phyloP scores from a whole-genome alignment of 2,888 invertebrate species.

The Xylocampa areola region DNA sequence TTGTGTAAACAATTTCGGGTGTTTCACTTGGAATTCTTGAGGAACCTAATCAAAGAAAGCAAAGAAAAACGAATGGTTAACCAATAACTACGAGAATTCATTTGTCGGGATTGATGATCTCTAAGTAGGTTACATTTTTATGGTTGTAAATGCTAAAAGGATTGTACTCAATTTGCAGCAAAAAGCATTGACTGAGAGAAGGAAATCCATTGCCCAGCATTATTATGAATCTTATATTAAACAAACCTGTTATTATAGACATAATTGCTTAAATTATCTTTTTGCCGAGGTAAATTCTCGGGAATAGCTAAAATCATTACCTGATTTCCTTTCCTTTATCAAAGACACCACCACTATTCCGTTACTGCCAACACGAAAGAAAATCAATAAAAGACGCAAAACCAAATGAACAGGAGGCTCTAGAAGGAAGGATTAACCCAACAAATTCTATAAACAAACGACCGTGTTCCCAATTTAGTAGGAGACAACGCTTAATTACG shows the following conservation, averaged over 20 bases:
- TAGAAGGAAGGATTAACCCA: constrained; percentile 48
- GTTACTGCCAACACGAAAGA: constrained; percentile 7
- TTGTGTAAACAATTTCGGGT: not conserved
- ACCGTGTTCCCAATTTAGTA: constrained; percentile 62
- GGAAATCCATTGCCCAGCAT: too few species aligned
- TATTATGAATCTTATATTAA: too few species aligned
- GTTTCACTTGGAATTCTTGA: not conserved
- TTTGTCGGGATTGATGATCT: too few species aligned
- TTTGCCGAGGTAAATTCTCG: too few species aligned
- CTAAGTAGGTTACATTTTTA: too few species aligned
- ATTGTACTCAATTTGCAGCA: too few species aligned
- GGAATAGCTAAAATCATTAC: not conserved
- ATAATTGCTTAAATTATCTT: too few species aligned
- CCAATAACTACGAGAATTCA: not conserved
- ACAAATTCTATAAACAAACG: constrained; percentile 58
- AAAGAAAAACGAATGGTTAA: not conserved
- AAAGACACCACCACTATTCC: constrained; percentile 1
- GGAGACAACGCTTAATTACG: constrained; percentile 74
- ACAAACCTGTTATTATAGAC: too few species aligned
- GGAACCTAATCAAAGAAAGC: not conserved
- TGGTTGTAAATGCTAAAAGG: too few species aligned
- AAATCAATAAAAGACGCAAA: constrained; percentile 19
- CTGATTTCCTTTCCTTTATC: not conserved
- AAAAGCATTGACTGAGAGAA: too few species aligned
- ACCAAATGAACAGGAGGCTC: constrained; percentile 33